These are phyloP conservation scores for Dasyornis broadbenti DNA, from an alignment of 2,113 vertebrate genomes.

Conservation along the genomic window DNA sequence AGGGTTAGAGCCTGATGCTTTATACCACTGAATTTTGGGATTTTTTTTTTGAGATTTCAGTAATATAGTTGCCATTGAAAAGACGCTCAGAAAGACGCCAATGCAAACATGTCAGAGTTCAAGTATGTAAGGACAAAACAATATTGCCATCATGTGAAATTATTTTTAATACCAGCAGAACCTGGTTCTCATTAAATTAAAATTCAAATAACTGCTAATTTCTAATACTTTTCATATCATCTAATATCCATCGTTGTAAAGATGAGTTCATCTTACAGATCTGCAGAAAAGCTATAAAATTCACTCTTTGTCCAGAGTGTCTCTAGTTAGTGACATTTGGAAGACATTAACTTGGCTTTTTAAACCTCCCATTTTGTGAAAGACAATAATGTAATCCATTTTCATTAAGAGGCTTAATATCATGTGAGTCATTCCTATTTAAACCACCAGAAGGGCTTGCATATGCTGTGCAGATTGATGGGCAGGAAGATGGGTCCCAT, in stretches of 20 bases:
- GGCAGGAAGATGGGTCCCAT: constrained; percentile 23
- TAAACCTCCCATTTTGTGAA: constrained; percentile 31
- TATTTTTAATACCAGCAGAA: background rate
- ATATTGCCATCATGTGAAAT: background rate
- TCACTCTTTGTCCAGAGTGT: background rate
- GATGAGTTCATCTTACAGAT: background rate
- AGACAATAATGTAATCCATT: constrained; percentile 39
- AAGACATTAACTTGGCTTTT: constrained; percentile 34
- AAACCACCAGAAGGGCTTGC: constrained; percentile 30
- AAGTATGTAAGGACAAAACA: background rate
- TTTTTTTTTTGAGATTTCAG: background rate
- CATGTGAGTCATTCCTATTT: constrained; percentile 45
- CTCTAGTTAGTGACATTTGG: constrained; percentile 18
- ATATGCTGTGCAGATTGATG: constrained; percentile 44
- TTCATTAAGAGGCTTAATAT: constrained; percentile 44
- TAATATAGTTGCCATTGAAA: background rate
- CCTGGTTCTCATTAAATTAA: background rate
- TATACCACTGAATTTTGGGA: background rate
- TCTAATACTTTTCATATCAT: background rate
- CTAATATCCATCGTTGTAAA: background rate
- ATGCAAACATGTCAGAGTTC: background rate
- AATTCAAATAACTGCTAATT: background rate
- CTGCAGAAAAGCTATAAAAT: background rate
- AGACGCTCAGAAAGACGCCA: background rate
- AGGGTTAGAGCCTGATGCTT: background rate